phyloP scores from a whole-genome alignment of 2,797 vertebrate species.

The Argyrosomus regius region DNA sequence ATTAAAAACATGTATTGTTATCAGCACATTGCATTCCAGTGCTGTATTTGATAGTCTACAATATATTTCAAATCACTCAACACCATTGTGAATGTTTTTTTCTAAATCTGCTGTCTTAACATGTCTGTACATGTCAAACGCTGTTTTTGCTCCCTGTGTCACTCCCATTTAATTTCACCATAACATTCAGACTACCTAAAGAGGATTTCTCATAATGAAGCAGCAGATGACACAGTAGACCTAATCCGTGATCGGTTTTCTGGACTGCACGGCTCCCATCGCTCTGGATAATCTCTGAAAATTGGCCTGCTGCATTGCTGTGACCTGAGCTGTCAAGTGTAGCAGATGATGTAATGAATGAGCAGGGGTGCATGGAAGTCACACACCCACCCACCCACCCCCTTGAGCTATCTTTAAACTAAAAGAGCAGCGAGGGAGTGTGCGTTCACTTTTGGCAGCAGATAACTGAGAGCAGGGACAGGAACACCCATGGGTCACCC shows the following conservation, averaged over 20 bases:
- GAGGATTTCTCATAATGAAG: constrained; percentile 32
- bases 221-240: constrained; percentile 38
- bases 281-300: constrained; percentile 66
- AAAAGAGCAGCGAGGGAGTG: constrained; percentile 65
- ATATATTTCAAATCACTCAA: neutral
- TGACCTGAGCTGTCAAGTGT: constrained; percentile 68
- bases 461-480: constrained; percentile 68
- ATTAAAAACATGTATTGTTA: neutral
- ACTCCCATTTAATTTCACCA: neutral
- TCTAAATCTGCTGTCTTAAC: neutral
- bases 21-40: too few species aligned
- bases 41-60: neutral
- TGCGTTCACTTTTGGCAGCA: constrained; percentile 72
- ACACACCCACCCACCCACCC: constrained; percentile 8
- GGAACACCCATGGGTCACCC: constrained; percentile 60
- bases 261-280: constrained; percentile 27
- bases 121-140: neutral
- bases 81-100: neutral
- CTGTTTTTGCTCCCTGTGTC: neutral
- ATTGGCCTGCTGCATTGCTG: constrained; percentile 50
- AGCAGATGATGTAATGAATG: constrained; percentile 70
- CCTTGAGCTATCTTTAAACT: constrained; percentile 79
- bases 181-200: constrained; percentile 11
- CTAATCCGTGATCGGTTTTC: constrained; percentile 62
- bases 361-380: constrained; percentile 35